Conservation (phyloP, 2,113 vertebrate species). For the Trogon surrucura region DNA sequence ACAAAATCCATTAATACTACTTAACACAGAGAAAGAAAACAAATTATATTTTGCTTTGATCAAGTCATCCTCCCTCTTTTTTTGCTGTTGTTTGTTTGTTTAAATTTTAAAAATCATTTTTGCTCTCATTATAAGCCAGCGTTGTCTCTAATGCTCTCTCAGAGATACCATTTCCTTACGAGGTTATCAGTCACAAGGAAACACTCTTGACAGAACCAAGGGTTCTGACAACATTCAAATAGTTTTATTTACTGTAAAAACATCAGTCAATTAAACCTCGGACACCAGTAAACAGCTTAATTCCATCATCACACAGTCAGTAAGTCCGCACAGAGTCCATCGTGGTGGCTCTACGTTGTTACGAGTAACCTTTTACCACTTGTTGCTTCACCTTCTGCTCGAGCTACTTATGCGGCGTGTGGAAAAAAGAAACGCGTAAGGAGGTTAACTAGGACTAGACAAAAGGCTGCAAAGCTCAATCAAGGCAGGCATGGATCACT, state of each 20-base stretch:
- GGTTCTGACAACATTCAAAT: not conserved
- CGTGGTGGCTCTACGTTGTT: not conserved
- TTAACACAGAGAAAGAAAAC: not conserved
- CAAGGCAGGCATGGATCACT: not conserved
- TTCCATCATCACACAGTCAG: not conserved
- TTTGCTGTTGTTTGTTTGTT: not conserved
- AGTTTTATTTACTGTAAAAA: not conserved
- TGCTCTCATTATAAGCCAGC: not conserved
- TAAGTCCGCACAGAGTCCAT: not conserved
- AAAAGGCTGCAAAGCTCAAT: conserved; percentile 12
- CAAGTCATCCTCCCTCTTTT: not conserved
- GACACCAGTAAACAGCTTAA: not conserved
- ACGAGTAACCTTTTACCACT: conserved; percentile 42
- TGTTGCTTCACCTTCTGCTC: conserved; percentile 49
- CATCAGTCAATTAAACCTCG: not conserved
- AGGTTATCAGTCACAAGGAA: not conserved
- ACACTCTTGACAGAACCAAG: not conserved
- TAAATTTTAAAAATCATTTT: not conserved
- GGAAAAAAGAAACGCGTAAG: not conserved
- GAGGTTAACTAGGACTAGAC: conserved; percentile 26
- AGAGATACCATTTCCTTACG: not conserved
- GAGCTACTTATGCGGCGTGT: not conserved
- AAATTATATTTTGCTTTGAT: not conserved
- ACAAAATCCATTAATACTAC: not conserved
- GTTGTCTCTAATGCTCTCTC: not conserved